Evolutionary conservation across 2,888 invertebrate genomes (phyloP).

Genomic region (Troides helena): DNA sequence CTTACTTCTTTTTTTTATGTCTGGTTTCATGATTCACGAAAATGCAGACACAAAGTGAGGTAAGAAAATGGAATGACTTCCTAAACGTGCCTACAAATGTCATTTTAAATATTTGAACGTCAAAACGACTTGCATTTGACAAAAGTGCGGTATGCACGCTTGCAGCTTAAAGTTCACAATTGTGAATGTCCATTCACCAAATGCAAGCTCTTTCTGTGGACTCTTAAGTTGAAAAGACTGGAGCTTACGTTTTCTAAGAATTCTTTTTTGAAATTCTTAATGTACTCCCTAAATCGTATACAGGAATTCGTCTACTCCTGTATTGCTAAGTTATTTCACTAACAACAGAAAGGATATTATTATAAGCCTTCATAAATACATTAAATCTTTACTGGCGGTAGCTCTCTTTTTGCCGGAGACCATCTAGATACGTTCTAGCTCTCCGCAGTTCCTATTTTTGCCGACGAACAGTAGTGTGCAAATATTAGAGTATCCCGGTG

Average conservation of each 20-base stretch:
- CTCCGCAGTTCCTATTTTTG: no score
- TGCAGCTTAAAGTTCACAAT: slow-evolving; percentile 66
- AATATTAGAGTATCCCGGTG: no score
- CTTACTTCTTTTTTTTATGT: slow-evolving; percentile 5
- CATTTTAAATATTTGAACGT: slow-evolving; percentile 45
- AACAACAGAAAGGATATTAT: not conserved
- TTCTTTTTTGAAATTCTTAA: slow-evolving; percentile 11
- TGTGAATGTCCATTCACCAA: slow-evolving; percentile 77
- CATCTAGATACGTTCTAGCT: no score
- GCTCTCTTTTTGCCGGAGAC: no score
- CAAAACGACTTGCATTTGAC: slow-evolving; percentile 47
- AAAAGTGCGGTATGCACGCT: slow-evolving; percentile 55
- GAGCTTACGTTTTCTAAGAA: slow-evolving; percentile 26
- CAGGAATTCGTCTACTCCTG: slow-evolving; percentile 1
- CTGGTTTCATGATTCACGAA: slow-evolving; percentile 8
- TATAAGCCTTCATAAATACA: not conserved
- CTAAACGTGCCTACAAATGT: slow-evolving; percentile 32
- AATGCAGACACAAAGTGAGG: slow-evolving; percentile 11
- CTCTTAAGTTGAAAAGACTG: slow-evolving; percentile 27
- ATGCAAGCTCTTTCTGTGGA: slow-evolving; percentile 54
- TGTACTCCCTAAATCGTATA: slow-evolving; percentile 14
- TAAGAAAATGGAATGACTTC: slow-evolving; percentile 22
- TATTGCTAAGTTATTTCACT: not conserved
- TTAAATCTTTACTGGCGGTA: not conserved
- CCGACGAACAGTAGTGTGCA: no score